Conservation (phyloP, 2,888 invertebrate genomes). For the Meteorus colon region DNA sequence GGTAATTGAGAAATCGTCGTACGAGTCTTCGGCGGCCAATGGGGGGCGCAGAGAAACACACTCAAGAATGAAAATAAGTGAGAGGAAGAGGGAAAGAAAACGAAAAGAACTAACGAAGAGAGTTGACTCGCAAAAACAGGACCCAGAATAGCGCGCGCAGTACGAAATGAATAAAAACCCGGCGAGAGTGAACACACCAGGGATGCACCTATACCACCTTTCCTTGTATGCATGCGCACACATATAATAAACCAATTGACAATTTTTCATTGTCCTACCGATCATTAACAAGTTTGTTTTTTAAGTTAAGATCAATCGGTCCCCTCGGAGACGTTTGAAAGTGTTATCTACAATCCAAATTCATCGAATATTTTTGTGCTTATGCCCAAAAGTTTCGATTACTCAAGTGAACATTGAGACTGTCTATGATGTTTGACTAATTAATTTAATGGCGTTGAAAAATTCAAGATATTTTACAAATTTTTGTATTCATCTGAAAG, state of each 20-base stretch:
- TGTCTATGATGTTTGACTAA: too few species aligned
- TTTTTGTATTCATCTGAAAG: too few species aligned
- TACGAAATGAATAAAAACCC: slow-evolving; percentile 17
- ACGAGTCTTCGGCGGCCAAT: slow-evolving; percentile 20
- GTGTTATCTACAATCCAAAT: too few species aligned
- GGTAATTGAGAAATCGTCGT: slow-evolving; percentile 47
- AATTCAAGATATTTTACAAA: too few species aligned
- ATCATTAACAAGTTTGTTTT: slow-evolving; percentile 21
- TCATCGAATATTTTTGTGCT: too few species aligned
- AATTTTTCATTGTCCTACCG: slow-evolving; percentile 10
- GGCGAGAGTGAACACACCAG: slow-evolving; percentile 14
- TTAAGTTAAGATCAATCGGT: background rate
- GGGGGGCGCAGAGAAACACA: slow-evolving; percentile 15
- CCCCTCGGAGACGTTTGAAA: background rate
- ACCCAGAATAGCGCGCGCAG: slow-evolving; percentile 45
- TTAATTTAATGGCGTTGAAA: too few species aligned
- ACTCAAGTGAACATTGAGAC: too few species aligned
- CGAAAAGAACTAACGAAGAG: slow-evolving; percentile 39
- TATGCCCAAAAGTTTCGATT: too few species aligned
- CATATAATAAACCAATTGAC: slow-evolving; percentile 21
- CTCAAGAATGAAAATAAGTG: slow-evolving; percentile 10
- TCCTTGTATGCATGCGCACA: background rate
- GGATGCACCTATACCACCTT: slow-evolving; percentile 27
- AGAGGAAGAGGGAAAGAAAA: slow-evolving; percentile 38
- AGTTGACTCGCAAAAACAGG: slow-evolving; percentile 59